These are phyloP conservation scores for Python bivittatus DNA, from an alignment of 2,113 vertebrate genomes.

Conservation along the genomic window DNA sequence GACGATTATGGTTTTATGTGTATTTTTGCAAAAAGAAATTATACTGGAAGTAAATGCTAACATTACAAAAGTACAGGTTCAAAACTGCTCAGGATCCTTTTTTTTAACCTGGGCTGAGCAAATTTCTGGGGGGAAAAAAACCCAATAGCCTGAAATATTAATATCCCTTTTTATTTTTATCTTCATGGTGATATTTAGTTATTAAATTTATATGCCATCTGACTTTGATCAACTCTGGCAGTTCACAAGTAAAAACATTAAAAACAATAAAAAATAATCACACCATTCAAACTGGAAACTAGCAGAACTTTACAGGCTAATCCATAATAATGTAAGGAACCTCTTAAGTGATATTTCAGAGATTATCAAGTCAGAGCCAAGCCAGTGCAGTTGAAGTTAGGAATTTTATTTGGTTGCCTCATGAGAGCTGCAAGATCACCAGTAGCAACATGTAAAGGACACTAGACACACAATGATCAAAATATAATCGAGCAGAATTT, in stretches of 20 bases:
- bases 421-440: not conserved
- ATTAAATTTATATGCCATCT: not conserved
- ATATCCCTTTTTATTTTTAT: not conserved
- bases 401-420: not conserved
- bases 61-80: not conserved
- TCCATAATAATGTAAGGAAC: constrained; percentile 61
- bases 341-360: constrained; percentile 50
- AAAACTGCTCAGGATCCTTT: not conserved
- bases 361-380: constrained; percentile 46
- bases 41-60: not conserved
- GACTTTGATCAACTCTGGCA: not conserved
- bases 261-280: not conserved
- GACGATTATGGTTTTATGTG: not conserved
- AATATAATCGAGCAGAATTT: not conserved
- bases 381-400: constrained; percentile 54
- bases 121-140: not conserved
- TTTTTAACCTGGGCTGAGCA: not conserved
- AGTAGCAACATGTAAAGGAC: not conserved
- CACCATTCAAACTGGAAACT: not conserved
- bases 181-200: not conserved
- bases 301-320: constrained; percentile 51
- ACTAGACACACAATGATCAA: not conserved
- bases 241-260: too few relatives aligned
- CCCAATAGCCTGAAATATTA: not conserved
- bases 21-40: not conserved